Percentiles rank a stretch among this genome's conserved stretches.
Evolutionary conservation across 1,140 invertebrate species (phyloP).

Genomic region (Ostrea edulis): DNA sequence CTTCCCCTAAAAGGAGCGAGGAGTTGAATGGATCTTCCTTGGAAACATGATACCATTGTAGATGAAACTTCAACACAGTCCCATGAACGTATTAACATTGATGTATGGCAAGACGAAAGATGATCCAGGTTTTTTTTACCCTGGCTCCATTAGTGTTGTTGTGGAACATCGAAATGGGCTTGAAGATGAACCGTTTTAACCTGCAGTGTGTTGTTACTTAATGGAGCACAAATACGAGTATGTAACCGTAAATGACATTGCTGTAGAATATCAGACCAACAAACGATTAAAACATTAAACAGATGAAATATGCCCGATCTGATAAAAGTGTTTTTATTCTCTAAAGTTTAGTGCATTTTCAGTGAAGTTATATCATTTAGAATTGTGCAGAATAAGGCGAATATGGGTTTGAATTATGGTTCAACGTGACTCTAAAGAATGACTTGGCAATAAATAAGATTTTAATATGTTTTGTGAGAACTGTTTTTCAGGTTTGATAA

Average conservation of each 20-base stretch:
- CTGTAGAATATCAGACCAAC: not conserved
- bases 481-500: not conserved
- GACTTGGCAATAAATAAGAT: slow-evolving; percentile 31
- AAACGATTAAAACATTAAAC: slow-evolving; percentile 26
- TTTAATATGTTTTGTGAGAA: slow-evolving; percentile 31
- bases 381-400: not conserved
- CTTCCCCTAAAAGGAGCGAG: not conserved
- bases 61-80: not conserved
- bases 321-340: slow-evolving; percentile 1
- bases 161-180: not conserved
- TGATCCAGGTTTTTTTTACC: slow-evolving; percentile 1
- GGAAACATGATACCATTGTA: not conserved
- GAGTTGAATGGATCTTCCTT: not conserved
- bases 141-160: slow-evolving; percentile 23
- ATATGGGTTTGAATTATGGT: not conserved
- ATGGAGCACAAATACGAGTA: not conserved
- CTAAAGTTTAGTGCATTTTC: not conserved
- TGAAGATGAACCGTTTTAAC: slow-evolving; percentile 8
- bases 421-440: not conserved
- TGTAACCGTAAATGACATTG: not conserved
- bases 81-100: slow-evolving; percentile 25
- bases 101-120: slow-evolving; percentile 32
- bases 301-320: slow-evolving; percentile 23
- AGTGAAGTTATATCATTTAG: not conserved
- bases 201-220: slow-evolving; percentile 8